Evolutionary conservation across 64 coral and sea anemone genomes (phyloP).

Genomic region (Exaiptasia diaphana): DNA sequence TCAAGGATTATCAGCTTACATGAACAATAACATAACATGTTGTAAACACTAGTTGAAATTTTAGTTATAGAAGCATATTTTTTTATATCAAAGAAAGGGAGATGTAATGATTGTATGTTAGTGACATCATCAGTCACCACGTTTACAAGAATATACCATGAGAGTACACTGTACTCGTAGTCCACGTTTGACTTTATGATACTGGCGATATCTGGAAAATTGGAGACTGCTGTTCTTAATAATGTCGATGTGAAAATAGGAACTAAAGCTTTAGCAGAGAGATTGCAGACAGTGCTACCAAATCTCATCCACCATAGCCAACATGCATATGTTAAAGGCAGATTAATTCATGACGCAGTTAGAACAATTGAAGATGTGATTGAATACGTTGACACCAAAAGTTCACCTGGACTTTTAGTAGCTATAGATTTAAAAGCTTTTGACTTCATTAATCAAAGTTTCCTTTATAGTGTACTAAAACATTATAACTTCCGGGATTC

Average conservation of each 20-base stretch:
- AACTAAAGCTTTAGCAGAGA: slow-evolving; percentile 54
- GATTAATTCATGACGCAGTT: slow-evolving; percentile 21
- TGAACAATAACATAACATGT: too few species aligned
- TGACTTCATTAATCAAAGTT: background rate
- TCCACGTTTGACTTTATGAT: too few species aligned
- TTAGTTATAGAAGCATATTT: too few species aligned
- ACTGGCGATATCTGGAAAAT: too few species aligned
- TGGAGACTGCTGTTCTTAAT: background rate
- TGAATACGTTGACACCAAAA: background rate
- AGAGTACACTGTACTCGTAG: too few species aligned
- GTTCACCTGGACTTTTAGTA: background rate
- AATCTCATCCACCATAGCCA: slow-evolving; percentile 22
- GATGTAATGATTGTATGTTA: too few species aligned
- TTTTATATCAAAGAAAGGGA: too few species aligned
- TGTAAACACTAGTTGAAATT: too few species aligned
- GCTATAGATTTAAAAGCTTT: slow-evolving; percentile 20
- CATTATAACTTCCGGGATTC: background rate
- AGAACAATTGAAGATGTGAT: slow-evolving; percentile 16
- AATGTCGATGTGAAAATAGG: slow-evolving; percentile 29
- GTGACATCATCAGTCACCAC: too few species aligned
- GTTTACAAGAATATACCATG: too few species aligned
- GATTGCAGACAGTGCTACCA: slow-evolving; percentile 30
- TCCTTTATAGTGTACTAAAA: background rate
- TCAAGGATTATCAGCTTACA: background rate
- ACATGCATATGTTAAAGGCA: slow-evolving; percentile 23